Conservation (phyloP, 2,888 invertebrate species). For the Sphaerophoria rueppellii region DNA sequence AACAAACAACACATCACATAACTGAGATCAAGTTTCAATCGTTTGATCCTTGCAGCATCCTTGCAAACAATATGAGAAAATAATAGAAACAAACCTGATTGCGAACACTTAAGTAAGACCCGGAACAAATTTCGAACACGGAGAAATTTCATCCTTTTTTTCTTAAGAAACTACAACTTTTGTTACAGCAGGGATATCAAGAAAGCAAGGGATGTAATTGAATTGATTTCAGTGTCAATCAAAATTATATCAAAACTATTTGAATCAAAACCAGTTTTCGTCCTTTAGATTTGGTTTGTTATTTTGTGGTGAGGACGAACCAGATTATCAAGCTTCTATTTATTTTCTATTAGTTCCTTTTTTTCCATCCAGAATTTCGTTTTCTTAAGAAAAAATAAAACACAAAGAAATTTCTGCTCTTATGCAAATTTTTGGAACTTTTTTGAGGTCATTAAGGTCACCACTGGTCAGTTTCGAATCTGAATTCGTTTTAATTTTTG, state of each 20-base stretch:
- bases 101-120: neutral
- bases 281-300: constrained; percentile 67
- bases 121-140: constrained; percentile 14
- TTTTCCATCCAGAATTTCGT: constrained; percentile 25
- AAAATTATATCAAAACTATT: constrained; percentile 44
- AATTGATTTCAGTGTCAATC: constrained; percentile 70
- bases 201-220: constrained; percentile 10
- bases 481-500: constrained; percentile 63
- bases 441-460: constrained; percentile 73
- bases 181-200: constrained; percentile 34
- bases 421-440: constrained; percentile 59
- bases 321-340: constrained; percentile 61
- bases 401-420: constrained; percentile 18
- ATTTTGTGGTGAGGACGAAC: constrained; percentile 57
- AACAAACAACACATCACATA: constrained; percentile 20
- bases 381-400: neutral
- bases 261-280: constrained; percentile 43
- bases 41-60: constrained; percentile 62
- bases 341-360: constrained; percentile 69
- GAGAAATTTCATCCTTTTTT: constrained; percentile 47
- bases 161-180: constrained; percentile 30
- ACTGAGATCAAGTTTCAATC: constrained; percentile 59
- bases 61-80: neutral
- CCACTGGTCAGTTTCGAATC: constrained; percentile 61
- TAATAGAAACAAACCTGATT: constrained; percentile 53